Conservation (phyloP, 2,888 invertebrate species). For the Platypus cylindrus region DNA sequence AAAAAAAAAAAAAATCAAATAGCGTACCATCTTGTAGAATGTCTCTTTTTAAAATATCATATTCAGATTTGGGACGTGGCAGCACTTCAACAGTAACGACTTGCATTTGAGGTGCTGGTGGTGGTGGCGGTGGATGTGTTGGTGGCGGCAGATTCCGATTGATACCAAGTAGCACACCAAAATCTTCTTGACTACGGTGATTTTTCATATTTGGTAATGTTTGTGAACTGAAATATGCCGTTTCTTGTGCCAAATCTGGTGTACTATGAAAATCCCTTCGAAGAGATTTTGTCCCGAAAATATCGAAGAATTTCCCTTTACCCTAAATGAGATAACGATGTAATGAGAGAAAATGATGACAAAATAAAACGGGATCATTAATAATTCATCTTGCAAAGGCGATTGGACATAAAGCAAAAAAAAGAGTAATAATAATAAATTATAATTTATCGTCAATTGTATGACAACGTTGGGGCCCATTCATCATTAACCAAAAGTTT, state of each 20-base stretch:
- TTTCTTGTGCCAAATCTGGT: constrained; percentile 58
- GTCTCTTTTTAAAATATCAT: constrained; percentile 28
- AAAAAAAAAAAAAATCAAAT: no score
- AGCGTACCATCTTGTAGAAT: constrained; percentile 28
- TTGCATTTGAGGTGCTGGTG: constrained; percentile 51
- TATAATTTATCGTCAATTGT: no score
- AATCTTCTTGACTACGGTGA: constrained; percentile 61
- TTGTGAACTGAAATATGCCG: constrained; percentile 20
- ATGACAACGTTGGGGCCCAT: no score
- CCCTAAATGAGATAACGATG: constrained; percentile 7
- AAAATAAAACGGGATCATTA: no score
- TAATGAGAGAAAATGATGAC: no score
- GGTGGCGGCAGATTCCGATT: constrained; percentile 55
- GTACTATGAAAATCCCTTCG: constrained; percentile 81
- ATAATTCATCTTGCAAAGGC: no score
- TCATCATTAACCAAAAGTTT: no score
- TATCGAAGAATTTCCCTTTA: constrained; percentile 34
- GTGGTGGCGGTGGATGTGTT: constrained; percentile 68
- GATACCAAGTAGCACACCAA: constrained; percentile 30
- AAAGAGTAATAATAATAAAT: no score
- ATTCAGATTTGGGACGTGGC: constrained; percentile 32
- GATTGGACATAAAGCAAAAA: no score
- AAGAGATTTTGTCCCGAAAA: constrained; percentile 37
- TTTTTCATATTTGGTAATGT: constrained; percentile 32
- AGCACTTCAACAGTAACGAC: constrained; percentile 58